Percentiles rank a stretch among this genome's conserved stretches.
Evolutionary conservation across 2,888 invertebrate species (phyloP).

Genomic region (Spicauda simplicius): DNA sequence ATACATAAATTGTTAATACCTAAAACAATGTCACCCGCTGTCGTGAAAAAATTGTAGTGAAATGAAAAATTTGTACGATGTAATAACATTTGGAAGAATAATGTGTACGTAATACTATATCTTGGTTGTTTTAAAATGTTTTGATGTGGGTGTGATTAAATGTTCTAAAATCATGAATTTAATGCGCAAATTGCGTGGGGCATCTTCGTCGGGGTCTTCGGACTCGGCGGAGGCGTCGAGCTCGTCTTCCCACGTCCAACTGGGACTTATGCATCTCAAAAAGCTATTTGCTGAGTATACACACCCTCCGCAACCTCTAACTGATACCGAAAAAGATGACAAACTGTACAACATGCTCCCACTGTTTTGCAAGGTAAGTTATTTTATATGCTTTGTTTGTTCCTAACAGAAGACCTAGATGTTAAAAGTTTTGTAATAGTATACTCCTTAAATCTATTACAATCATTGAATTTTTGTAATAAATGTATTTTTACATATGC

Average conservation of each 20-base stretch:
- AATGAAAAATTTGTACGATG: constrained; percentile 34
- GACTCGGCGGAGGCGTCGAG: constrained; percentile 86
- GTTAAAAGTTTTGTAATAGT: too few species aligned
- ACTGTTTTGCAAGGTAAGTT: constrained; percentile 95
- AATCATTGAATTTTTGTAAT: too few species aligned
- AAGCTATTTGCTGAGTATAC: constrained; percentile 98
- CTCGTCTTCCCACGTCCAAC: constrained; percentile 91
- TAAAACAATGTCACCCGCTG: constrained; percentile 17
- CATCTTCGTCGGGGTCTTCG: constrained; percentile 72
- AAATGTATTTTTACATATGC: too few species aligned
- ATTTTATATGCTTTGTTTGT: neutral
- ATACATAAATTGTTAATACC: constrained; percentile 16
- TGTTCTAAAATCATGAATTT: constrained; percentile 89
- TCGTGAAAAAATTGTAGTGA: constrained; percentile 16
- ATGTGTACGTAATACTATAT: constrained; percentile 17
- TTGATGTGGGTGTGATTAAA: constrained; percentile 34
- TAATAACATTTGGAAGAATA: neutral
- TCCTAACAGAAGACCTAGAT: too few species aligned
- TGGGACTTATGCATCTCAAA: constrained; percentile 97
- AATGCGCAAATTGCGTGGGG: constrained; percentile 93
- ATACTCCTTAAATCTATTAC: neutral
- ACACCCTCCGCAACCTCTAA: constrained; percentile 92
- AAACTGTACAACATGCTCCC: constrained; percentile 99
- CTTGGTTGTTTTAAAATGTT: constrained; percentile 37
- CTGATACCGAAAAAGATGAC: constrained; percentile 94